Evolutionary conservation across 2,113 vertebrate genomes (phyloP).

Genomic region (Muntiacus reevesi): DNA sequence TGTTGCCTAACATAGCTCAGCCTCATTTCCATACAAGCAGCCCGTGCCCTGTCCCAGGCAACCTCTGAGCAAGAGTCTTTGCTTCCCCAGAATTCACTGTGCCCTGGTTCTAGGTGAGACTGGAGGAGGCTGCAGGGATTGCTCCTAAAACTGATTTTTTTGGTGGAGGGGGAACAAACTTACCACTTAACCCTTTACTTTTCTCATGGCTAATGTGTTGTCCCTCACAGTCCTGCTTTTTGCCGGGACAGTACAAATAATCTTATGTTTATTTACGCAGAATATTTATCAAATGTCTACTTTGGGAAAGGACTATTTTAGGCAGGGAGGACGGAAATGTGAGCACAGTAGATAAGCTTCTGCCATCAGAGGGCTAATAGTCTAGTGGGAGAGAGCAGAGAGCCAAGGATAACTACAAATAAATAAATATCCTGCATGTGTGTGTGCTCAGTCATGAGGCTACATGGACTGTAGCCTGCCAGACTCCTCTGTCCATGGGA

Average conservation of each 20-base stretch:
- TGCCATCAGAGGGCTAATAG: background rate
- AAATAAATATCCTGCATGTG: background rate
- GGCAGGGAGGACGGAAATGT: background rate
- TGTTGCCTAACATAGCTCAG: conserved; percentile 22
- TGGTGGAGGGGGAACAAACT: background rate
- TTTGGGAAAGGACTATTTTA: background rate
- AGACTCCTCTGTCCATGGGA: background rate
- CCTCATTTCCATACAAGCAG: conserved; percentile 2
- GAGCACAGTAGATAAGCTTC: background rate
- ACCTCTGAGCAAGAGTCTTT: background rate
- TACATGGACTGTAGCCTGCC: background rate
- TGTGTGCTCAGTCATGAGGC: background rate
- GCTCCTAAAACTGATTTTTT: background rate
- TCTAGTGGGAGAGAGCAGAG: background rate
- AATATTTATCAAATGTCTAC: background rate
- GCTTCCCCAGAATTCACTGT: background rate
- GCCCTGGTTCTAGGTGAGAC: background rate
- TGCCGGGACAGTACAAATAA: background rate
- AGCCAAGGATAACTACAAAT: background rate
- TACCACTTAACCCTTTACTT: background rate
- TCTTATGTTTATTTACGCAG: background rate
- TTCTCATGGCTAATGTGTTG: background rate
- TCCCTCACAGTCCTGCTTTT: background rate
- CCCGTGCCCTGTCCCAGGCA: background rate
- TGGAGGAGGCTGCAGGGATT: background rate